These are phyloP conservation scores for Dolichomitus sp. DNA, from an alignment of 2,888 invertebrate species.

Conservation along the genomic window DNA sequence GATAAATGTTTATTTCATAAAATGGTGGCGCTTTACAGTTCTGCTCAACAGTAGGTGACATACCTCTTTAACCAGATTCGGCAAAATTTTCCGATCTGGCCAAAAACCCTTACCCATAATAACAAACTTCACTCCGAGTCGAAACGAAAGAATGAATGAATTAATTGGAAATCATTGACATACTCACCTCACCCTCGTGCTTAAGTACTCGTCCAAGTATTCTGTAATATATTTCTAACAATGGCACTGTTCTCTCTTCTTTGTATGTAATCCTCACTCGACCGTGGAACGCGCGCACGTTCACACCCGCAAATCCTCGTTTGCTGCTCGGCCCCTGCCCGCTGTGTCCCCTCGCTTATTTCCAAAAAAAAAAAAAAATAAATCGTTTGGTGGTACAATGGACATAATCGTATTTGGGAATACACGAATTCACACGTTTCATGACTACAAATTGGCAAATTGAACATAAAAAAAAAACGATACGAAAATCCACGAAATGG, in stretches of 20 bases:
- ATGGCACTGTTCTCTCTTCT: constrained; percentile 82
- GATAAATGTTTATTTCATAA: too few species aligned
- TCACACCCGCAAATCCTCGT: constrained; percentile 81
- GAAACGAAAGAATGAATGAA: constrained; percentile 6
- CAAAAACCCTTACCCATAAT: constrained; percentile 71
- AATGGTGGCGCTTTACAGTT: too few species aligned
- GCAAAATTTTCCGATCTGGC: constrained; percentile 16
- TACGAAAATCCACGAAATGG: constrained; percentile 72
- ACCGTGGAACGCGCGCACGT: constrained; percentile 80
- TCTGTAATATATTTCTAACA: constrained; percentile 78
- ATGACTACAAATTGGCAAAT: constrained; percentile 73
- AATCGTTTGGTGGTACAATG: constrained; percentile 37
- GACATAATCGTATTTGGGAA: constrained; percentile 48
- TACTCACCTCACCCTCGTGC: neutral
- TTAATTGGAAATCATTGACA: constrained; percentile 12
- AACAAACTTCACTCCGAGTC: constrained; percentile 9
- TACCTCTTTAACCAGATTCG: constrained; percentile 67
- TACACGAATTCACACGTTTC: constrained; percentile 50
- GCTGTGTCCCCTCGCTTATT: constrained; percentile 79
- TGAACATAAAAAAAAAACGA: constrained; percentile 70
- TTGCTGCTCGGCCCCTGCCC: constrained; percentile 82
- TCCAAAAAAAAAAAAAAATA: constrained; percentile 58
- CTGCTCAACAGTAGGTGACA: neutral
- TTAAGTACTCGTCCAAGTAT: constrained; percentile 33
- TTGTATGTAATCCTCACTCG: constrained; percentile 83